These are phyloP conservation scores for Drosophila leontia DNA, from an alignment of 1,140 invertebrate genomes.

Conservation along the genomic window DNA sequence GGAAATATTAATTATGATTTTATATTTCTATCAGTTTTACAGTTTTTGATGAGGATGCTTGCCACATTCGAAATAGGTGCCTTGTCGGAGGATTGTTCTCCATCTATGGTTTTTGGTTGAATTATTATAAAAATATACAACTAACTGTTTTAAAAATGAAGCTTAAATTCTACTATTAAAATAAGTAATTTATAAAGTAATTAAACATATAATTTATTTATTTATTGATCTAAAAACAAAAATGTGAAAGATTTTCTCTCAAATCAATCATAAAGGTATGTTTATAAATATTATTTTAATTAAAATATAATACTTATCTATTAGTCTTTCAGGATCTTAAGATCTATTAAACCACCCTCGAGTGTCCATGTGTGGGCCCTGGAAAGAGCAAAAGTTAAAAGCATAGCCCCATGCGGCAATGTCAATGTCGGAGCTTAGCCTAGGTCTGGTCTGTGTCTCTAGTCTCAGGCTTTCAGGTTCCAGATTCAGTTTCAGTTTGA, in stretches of 20 bases:
- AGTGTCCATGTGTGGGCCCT: constrained; percentile 23
- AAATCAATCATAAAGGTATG: background rate
- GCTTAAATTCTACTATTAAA: no score
- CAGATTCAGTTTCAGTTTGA: constrained; percentile 16
- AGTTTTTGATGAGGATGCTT: background rate
- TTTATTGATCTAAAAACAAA: background rate
- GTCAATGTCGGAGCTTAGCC: constrained; percentile 51
- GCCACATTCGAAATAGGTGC: background rate
- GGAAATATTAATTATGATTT: background rate
- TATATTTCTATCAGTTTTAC: background rate
- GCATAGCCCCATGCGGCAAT: constrained; percentile 55
- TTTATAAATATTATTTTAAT: background rate
- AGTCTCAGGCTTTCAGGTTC: constrained; percentile 28
- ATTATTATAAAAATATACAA: no score
- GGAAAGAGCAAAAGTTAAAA: constrained; percentile 50
- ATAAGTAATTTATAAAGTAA: background rate
- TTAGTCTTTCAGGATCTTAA: background rate
- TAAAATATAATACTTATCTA: no score
- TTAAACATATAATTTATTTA: background rate
- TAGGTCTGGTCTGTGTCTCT: constrained; percentile 19
- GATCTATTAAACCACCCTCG: background rate
- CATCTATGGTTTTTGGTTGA: background rate
- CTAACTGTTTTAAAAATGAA: no score
- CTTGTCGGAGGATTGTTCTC: background rate
- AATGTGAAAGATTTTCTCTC: background rate